phyloP scores from a whole-genome alignment of 2,888 invertebrate species.

The Caenorhabditis panamensis region DNA sequence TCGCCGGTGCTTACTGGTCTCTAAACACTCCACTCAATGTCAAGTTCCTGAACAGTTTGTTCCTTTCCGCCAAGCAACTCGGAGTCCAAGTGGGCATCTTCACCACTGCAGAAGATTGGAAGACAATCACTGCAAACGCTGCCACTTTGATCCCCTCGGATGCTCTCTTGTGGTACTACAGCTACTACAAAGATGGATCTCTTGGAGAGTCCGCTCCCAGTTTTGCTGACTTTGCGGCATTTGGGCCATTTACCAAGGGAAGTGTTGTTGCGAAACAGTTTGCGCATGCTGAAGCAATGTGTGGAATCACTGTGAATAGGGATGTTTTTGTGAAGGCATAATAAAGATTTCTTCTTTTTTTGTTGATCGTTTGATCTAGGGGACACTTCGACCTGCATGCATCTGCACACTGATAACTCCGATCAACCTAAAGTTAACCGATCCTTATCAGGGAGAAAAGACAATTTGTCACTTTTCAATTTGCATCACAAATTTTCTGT shows the following conservation, averaged over 20 bases:
- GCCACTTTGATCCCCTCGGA: not conserved
- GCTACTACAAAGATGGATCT: not conserved
- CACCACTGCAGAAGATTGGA: not conserved
- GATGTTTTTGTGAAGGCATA: not conserved
- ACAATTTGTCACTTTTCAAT: too few species aligned
- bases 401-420: too few species aligned
- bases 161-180: not conserved
- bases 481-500: too few species aligned
- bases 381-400: too few species aligned
- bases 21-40: not conserved
- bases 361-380: too few species aligned
- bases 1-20: too few species aligned
- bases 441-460: too few species aligned
- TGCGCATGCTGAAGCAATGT: not conserved
- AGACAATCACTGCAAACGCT: not conserved
- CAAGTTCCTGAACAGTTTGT: not conserved
- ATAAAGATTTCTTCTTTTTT: too few species aligned
- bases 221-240: slow-evolving; percentile 11
- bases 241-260: slow-evolving; percentile 6
- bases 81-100: not conserved
- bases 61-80: not conserved
- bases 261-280: slow-evolving; percentile 5
- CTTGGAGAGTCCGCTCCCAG: slow-evolving; percentile 7
- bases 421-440: too few species aligned
- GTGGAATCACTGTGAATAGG: not conserved